phyloP scores from a whole-genome alignment of 2,888 invertebrate genomes.

The Oligia strigilis region DNA sequence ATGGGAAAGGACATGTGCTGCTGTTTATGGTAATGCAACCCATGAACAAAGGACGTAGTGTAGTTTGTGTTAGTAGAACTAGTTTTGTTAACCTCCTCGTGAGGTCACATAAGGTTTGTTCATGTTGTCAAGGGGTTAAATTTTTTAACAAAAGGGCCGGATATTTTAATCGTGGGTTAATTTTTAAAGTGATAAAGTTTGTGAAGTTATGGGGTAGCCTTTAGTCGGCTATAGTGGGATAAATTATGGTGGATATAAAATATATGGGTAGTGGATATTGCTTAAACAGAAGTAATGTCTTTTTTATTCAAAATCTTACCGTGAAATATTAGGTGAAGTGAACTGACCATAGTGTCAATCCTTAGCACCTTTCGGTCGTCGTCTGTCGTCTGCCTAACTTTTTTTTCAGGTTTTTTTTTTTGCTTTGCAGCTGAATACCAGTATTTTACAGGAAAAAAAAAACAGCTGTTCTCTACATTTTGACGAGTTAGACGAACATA shows the following conservation, averaged over 20 bases:
- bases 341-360: not conserved
- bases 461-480: too few relatives aligned
- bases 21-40: conserved; percentile 42
- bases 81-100: conserved; percentile 32
- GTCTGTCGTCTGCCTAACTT: too few relatives aligned
- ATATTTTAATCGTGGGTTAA: not conserved
- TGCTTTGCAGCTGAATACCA: too few relatives aligned
- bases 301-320: not conserved
- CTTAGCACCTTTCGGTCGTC: not conserved
- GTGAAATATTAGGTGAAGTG: not conserved
- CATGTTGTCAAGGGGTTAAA: conserved; percentile 26
- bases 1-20: conserved; percentile 58
- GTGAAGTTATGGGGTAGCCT: conserved; percentile 2
- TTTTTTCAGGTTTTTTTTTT: too few relatives aligned
- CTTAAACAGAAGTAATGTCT: not conserved
- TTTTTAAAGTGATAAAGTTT: conserved; percentile 43
- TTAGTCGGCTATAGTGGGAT: too few relatives aligned
- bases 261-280: not conserved
- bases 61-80: conserved; percentile 23
- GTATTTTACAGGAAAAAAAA: too few relatives aligned
- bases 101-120: conserved; percentile 34
- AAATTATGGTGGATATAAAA: not conserved
- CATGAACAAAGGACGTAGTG: conserved; percentile 6
- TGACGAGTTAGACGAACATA: too few relatives aligned
- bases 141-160: conserved; percentile 17